Percentiles rank a stretch among this genome's conserved stretches.
Evolutionary conservation across 2,797 vertebrate genomes (phyloP).

Genomic region (Brotula barbata): DNA sequence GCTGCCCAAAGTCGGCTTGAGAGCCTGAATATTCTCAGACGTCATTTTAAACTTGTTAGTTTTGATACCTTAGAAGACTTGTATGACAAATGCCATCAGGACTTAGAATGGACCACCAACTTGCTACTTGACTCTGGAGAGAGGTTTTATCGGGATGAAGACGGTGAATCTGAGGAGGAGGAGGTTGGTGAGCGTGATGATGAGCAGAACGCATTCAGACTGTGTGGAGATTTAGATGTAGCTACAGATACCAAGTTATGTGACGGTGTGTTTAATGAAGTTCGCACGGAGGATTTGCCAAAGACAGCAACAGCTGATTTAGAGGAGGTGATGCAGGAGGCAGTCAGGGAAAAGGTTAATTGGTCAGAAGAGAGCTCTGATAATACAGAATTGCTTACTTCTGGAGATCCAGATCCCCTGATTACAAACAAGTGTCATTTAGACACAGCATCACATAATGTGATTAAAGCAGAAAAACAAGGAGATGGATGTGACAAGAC

Average conservation of each 20-base stretch:
- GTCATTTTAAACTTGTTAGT: slow-evolving; percentile 88
- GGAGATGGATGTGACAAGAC: slow-evolving; percentile 4
- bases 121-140: slow-evolving; percentile 94
- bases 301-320: slow-evolving; percentile 3
- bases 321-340: slow-evolving; percentile 23
- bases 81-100: slow-evolving; percentile 93
- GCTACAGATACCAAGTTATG: slow-evolving; percentile 4
- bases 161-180: slow-evolving; percentile 48
- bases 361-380: slow-evolving; percentile 15
- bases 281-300: neutral
- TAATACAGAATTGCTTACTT: neutral
- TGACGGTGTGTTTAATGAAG: slow-evolving; percentile 18
- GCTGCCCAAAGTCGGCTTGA: slow-evolving; percentile 81
- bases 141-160: slow-evolving; percentile 82
- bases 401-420: slow-evolving; percentile 17
- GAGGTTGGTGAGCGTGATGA: slow-evolving; percentile 4
- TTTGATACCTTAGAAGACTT: slow-evolving; percentile 92
- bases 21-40: slow-evolving; percentile 85
- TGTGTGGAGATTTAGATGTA: slow-evolving; percentile 10
- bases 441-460: slow-evolving; percentile 1
- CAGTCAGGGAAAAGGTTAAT: neutral
- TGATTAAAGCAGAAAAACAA: slow-evolving; percentile 12
- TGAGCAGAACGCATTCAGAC: slow-evolving; percentile 13
- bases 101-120: slow-evolving; percentile 94
- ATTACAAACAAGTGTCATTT: slow-evolving; percentile 2